These are phyloP conservation scores for Plusia festucae DNA, from an alignment of 2,888 invertebrate genomes.

Conservation along the genomic window DNA sequence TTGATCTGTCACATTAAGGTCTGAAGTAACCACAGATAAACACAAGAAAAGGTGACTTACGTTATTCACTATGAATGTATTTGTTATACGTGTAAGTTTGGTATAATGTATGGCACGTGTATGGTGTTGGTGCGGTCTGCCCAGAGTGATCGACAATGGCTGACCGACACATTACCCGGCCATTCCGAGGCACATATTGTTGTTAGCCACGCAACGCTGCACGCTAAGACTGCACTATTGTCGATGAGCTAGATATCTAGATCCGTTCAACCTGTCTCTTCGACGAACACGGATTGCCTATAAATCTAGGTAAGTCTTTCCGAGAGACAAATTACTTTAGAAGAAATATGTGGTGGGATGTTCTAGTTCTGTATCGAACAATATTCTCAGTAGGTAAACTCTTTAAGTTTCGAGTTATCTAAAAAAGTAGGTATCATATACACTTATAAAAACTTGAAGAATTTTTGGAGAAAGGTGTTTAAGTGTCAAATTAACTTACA, in stretches of 20 bases:
- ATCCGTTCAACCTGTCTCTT: neutral
- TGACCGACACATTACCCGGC: neutral
- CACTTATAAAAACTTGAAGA: too few species aligned
- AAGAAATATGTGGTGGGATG: conserved; percentile 25
- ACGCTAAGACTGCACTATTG: conserved; percentile 1
- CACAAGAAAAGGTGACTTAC: too few species aligned
- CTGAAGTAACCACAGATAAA: too few species aligned
- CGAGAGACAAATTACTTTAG: conserved; percentile 38
- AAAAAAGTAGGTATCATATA: too few species aligned
- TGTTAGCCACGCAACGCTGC: neutral
- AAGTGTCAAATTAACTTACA: too few species aligned
- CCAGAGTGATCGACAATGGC: neutral
- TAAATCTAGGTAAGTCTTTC: conserved; percentile 29
- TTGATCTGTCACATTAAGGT: too few species aligned
- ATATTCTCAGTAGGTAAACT: conserved; percentile 5
- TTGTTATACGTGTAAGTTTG: too few species aligned
- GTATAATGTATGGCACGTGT: too few species aligned
- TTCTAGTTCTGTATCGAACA: conserved; percentile 10
- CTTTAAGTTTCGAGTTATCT: too few species aligned
- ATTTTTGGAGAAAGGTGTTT: too few species aligned
- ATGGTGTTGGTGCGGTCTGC: too few species aligned
- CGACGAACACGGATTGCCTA: conserved; percentile 24
- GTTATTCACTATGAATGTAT: too few species aligned
- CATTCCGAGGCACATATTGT: neutral
- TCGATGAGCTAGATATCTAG: neutral